Evolutionary conservation across 1,140 invertebrate species (phyloP), one percentile per base, ranked within the genome.

Genomic region (Ceratina japonica): DNA sequence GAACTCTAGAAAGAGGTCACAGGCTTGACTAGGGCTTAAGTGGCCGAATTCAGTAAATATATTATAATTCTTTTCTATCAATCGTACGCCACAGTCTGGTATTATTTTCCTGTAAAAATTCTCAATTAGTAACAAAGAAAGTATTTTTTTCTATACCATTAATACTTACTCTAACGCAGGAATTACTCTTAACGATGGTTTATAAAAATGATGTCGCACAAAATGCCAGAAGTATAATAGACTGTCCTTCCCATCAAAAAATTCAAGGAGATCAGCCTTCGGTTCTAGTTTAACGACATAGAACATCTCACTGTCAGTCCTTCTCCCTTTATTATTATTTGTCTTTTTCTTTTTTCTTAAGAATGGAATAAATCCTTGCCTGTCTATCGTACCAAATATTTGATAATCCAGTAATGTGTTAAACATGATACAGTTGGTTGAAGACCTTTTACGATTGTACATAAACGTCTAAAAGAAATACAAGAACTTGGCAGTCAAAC

Each of bases 31-130:
- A 8, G 90, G 87, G 22, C 69, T 81, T 13, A 94, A 86, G 18
- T 93, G 88, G 1, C 88, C 85, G 82, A 93, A 93, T 71, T 89
- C 71, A 12, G 93, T 93, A 64, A 87, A 93, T 63, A 94, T 91
- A 51, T 89, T 90, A 8, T 89, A 87, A 68, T 92, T 87, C 64
- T 87, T 70, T 37, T 79, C 58, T 72, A 94, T 91, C 8, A 94
- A 79, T 74, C 71, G 81, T 8, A 85, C 51, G 16, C 93, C 93
- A 89, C 91, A 94, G n/a, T 87, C 92, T 62, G 93, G 93, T 18
- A 93, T 79, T 90, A 93, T 51, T 89, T 86, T 86, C 91, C 83
- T 92, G 22, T 79, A 79, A 73, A n/a, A 65, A 75, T 66, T 71
- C 54, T 58, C 31, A 71, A 13, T 56, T 63, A 24, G 22, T 16